Evolutionary conservation across 1,140 invertebrate species (phyloP), one percentile per base, ranked within the genome.

Genomic region (Pseudobourletiella spinata): DNA sequence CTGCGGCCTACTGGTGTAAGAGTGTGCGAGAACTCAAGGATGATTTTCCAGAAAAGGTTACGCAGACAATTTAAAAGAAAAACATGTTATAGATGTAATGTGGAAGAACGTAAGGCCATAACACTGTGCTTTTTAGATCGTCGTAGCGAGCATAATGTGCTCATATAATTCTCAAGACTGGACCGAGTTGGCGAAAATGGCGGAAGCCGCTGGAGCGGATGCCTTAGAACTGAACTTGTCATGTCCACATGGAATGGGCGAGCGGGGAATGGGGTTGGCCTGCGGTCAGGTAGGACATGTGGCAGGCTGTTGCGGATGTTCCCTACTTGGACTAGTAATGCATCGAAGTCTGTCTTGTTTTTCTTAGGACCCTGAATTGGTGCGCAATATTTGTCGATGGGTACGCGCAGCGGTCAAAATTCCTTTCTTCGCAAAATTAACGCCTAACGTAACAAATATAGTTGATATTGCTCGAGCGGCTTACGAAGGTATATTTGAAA

Each of bases 141-240:
- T 99, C 2, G 95, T 99, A 72, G 94, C 93, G 16, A 96, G 91
- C 71, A 95, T 99, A 65, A 98, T 98, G 95, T 96, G 93, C 72
- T 80, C 84, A 3, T 95, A 87, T 74, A 87, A 87, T 71, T 81
- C 87, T 74, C 79, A 79, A 1, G 95, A 99, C 76, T 99, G 96
- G 96, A 85, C 77, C 20, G 80, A 86, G 72, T 74, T 98, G 32
- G 83, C 93, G 0, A 77, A 78, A 70, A 85, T 80, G 75, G 85
- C 91, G 3, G 90, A 91, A 77, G 79, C 81, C 3, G 82, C 91
- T 14, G 95, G 95, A 1, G 84, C 95, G 0, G 93, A 98, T 79
- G 94, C 91, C 1, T 77, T 99, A 3, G 96, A 99, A 76, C 75
- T 98, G 32, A 99, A 99, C 80, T 75, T 99, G 3, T 96, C 91